These are phyloP conservation scores for Synchiropus splendidus DNA, from an alignment of 2,113 vertebrate species.

Conservation along the genomic window DNA sequence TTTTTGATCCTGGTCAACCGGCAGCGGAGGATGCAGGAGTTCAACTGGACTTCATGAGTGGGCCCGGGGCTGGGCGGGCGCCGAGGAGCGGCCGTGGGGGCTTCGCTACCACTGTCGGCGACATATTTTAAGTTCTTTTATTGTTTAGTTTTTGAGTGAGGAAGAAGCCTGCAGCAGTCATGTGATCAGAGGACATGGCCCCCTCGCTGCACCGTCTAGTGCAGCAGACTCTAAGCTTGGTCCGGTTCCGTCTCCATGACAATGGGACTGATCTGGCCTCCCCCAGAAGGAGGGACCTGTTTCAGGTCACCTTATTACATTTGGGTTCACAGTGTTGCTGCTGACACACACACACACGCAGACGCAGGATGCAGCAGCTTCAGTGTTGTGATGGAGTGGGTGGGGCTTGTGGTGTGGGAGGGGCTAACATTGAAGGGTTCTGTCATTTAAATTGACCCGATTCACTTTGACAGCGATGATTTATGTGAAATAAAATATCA, in stretches of 20 bases:
- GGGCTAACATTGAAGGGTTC: conserved; percentile 54
- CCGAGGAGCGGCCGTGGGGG: not conserved
- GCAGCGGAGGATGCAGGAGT: not conserved
- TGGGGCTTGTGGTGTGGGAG: conserved; percentile 12
- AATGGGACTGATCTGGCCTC: not conserved
- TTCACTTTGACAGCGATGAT: conserved; percentile 72
- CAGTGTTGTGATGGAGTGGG: not conserved
- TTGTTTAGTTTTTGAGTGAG: conserved; percentile 7
- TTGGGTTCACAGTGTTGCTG: not conserved
- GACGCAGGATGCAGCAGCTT: not conserved
- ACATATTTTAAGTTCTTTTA: conserved; percentile 4
- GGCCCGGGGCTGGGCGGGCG: not conserved
- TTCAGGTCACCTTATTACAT: not conserved
- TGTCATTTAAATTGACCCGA: conserved; percentile 68
- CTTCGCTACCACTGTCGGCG: not conserved
- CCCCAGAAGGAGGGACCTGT: too few species aligned
- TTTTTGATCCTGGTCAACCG: not conserved
- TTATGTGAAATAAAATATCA: conserved; percentile 73
- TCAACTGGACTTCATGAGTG: not conserved
- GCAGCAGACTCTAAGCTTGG: conserved; percentile 42
- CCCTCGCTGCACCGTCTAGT: not conserved
- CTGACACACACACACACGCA: not conserved
- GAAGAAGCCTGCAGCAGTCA: conserved; percentile 4
- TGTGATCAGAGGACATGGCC: conserved; percentile 27
- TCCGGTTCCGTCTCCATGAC: not conserved